These are phyloP conservation scores for Ditula angustiorana DNA, from an alignment of 2,888 invertebrate species.

Conservation along the genomic window DNA sequence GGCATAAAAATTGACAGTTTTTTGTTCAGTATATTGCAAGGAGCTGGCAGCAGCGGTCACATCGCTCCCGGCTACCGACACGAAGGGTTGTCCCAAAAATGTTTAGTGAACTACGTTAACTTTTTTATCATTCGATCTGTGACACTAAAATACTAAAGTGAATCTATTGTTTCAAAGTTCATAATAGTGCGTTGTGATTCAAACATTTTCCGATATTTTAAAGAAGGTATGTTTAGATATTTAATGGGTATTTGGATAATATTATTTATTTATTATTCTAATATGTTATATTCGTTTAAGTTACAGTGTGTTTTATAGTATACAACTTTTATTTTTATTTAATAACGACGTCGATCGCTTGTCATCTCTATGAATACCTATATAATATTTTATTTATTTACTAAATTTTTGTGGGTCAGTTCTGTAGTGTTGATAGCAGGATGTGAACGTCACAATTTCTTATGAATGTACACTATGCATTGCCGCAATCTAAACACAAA, in stretches of 20 bases:
- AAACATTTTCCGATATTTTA: slow-evolving; percentile 45
- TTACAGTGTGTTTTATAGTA: not conserved
- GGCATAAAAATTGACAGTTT: slow-evolving; percentile 86
- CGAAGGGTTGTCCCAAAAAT: slow-evolving; percentile 72
- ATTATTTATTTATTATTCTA: slow-evolving; percentile 9
- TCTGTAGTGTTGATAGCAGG: too few relatives aligned
- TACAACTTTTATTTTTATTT: not conserved
- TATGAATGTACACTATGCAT: too few relatives aligned
- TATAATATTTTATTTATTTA: too few relatives aligned
- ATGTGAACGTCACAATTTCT: too few relatives aligned
- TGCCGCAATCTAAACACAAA: too few relatives aligned
- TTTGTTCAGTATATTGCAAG: slow-evolving; percentile 82
- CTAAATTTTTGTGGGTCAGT: too few relatives aligned
- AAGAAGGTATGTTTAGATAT: slow-evolving; percentile 52
- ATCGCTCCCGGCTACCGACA: slow-evolving; percentile 54
- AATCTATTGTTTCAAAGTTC: slow-evolving; percentile 28
- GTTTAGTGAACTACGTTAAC: slow-evolving; percentile 52
- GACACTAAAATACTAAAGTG: slow-evolving; percentile 15
- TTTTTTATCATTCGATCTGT: slow-evolving; percentile 18
- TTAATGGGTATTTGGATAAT: slow-evolving; percentile 39
- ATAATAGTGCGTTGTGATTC: slow-evolving; percentile 46
- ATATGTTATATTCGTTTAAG: not conserved
- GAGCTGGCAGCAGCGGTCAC: slow-evolving; percentile 59
- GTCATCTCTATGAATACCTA: not conserved
- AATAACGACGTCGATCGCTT: not conserved